Evolutionary conservation across 2,113 vertebrate genomes (phyloP), one percentile per base, ranked within the genome.

Genomic region (Mormyrus lacerda): DNA sequence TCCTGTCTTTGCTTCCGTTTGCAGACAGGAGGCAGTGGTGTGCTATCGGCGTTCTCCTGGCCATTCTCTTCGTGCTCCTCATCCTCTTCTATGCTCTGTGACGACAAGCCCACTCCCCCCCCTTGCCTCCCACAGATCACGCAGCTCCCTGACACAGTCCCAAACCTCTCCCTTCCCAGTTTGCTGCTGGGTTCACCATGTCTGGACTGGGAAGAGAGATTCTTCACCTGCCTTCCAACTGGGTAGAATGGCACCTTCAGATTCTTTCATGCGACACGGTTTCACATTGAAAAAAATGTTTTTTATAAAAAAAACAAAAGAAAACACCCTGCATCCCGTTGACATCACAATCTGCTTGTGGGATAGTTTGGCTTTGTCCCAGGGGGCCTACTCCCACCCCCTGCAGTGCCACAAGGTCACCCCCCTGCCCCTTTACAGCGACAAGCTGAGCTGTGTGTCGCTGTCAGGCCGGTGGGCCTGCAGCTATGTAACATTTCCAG

Each of bases 11-110:
- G 9, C 13, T 76, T 24, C 94, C 17, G 84, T n/a, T 55, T 94
- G n/a, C 94, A 99, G 98, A 99, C 93, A 97, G 97, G 24, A 96
- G 98, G 82, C 98, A 99, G 95, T 99, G 99, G 99, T 99, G 98
- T 87, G 98, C 98, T 50, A 99, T 99, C 6, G 96, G 97, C 0
- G 1, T 99, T 91, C 95, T 99, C 91, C 96, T 99, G 0, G 87
- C 91, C 15, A 94, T 99, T 93, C 96, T 99, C 90, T 90, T 98
- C 89, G 96, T 99, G 5, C 94, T 99, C 94, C 93, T 99, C 92
- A 93, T 98, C 92, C 96, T 99, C 91, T 96, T 99, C 92, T 93
- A 97, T 13, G 92, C 97, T 91, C 96, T 98, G 94, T 99, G 97
- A 99, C 39, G 45, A 82, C 21, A 17, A 15, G n/a, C 92, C 53